These are phyloP conservation scores for Lasiommata megera DNA, from an alignment of 2,888 invertebrate genomes.

Conservation along the genomic window DNA sequence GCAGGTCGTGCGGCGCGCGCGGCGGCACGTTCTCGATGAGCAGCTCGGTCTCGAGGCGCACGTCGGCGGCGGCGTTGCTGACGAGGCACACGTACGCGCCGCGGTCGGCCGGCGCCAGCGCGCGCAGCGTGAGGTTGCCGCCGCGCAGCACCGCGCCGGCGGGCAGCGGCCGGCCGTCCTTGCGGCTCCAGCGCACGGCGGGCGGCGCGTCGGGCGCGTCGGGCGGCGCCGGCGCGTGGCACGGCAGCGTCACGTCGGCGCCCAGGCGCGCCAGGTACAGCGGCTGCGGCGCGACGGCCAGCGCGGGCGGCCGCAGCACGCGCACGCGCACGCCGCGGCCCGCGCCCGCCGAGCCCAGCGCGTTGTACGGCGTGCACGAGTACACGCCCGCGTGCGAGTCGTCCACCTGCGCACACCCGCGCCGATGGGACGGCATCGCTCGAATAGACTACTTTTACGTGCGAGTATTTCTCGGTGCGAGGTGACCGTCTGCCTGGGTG, in stretches of 20 bases:
- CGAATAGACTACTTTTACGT: too few relatives aligned
- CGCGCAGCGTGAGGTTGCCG: constrained; percentile 91
- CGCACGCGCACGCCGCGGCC: constrained; percentile 92
- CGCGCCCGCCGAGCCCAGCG: constrained; percentile 91
- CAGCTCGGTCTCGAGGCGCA: constrained; percentile 89
- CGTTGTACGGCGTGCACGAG: constrained; percentile 95
- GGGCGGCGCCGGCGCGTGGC: constrained; percentile 83
- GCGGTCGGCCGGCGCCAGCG: constrained; percentile 91
- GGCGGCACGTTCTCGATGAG: constrained; percentile 93
- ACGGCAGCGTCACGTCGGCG: constrained; percentile 90
- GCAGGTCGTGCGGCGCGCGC: constrained; percentile 88
- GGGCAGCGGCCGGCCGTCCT: constrained; percentile 86
- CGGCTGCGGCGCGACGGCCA: constrained; percentile 89
- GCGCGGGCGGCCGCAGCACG: constrained; percentile 92
- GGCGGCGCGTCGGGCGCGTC: constrained; percentile 38
- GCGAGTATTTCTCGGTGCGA: too few relatives aligned
- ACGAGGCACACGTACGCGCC: constrained; percentile 92
- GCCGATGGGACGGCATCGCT: too few relatives aligned
- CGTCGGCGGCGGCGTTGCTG: constrained; percentile 93
- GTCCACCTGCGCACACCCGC: constrained; percentile 79
- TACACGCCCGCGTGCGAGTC: constrained; percentile 93
- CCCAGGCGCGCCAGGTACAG: constrained; percentile 92
- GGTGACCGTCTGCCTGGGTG: too few relatives aligned
- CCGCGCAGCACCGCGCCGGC: constrained; percentile 84
- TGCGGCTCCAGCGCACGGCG: constrained; percentile 42